These are phyloP conservation scores for Mus spicilegus DNA, from an alignment of 2,113 vertebrate species.

Conservation along the genomic window DNA sequence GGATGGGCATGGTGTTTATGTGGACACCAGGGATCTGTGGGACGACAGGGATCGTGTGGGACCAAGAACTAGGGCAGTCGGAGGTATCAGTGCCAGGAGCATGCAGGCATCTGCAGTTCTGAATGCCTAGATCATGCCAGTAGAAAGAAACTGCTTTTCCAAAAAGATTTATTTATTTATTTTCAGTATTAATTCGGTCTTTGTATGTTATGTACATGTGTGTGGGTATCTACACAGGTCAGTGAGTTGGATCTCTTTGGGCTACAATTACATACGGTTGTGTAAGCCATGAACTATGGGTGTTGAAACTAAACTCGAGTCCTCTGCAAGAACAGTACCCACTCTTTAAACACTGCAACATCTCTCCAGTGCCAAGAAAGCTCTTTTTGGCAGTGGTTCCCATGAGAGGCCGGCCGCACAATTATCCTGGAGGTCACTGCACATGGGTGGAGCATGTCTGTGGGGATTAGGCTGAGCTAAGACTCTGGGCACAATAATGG, in stretches of 20 bases:
- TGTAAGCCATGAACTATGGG: background rate
- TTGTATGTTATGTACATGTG: background rate
- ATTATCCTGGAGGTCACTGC: background rate
- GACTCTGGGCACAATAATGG: background rate
- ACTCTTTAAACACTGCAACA: background rate
- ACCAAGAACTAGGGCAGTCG: background rate
- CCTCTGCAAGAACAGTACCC: background rate
- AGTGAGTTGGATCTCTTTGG: background rate
- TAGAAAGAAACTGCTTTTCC: background rate
- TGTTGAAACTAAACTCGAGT: background rate
- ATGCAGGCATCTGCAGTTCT: background rate
- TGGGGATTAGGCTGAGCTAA: background rate
- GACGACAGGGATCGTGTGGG: background rate
- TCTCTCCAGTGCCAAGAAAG: background rate
- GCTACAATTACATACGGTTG: background rate
- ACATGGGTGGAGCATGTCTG: background rate
- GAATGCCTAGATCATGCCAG: background rate
- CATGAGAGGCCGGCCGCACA: background rate
- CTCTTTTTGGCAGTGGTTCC: background rate
- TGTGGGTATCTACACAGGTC: background rate
- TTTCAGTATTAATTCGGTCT: background rate
- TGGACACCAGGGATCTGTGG: no score
- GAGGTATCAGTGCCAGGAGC: background rate
- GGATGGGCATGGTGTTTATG: rapidly evolving
- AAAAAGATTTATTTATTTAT: background rate